Conservation (phyloP, 2,797 vertebrate species). For the Aeoliscus strigatus region DNA sequence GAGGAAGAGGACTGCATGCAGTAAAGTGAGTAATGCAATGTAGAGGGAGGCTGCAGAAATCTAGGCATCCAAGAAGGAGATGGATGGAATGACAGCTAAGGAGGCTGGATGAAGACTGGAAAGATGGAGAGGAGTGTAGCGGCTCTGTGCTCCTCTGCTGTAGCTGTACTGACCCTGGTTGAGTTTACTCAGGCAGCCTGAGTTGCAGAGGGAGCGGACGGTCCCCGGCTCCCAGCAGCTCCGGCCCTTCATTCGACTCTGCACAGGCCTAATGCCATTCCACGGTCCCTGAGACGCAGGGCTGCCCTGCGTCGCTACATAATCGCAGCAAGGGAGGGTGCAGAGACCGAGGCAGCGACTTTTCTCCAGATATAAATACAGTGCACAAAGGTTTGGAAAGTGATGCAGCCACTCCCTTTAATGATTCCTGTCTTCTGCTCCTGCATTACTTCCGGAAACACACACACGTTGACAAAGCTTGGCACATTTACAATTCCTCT, state of each 20-base stretch:
- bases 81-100: conserved; percentile 43
- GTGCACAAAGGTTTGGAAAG: conserved; percentile 26
- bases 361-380: conserved; percentile 54
- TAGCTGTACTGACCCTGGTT: conserved; percentile 85
- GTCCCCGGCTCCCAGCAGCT: conserved; percentile 91
- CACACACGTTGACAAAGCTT: conserved; percentile 47
- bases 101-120: conserved; percentile 31
- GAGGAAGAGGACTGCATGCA: conserved; percentile 40
- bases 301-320: conserved; percentile 71
- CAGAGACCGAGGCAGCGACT: conserved; percentile 37
- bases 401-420: conserved; percentile 26
- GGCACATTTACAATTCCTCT: conserved; percentile 64
- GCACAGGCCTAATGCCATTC: conserved; percentile 57
- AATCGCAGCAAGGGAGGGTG: conserved; percentile 54
- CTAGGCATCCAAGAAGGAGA: conserved; percentile 30
- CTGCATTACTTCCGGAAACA: conserved; percentile 35
- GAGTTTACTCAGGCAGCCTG: conserved; percentile 89
- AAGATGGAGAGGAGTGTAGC: conserved; percentile 49
- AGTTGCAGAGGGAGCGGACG: conserved; percentile 88
- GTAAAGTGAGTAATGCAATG: conserved; percentile 26
- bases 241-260: conserved; percentile 90
- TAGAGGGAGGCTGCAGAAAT: conserved; percentile 35
- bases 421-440: conserved; percentile 38
- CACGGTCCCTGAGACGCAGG: conserved; percentile 51
- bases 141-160: conserved; percentile 52